These are phyloP conservation scores for Suricata suricatta DNA, from an alignment of 2,113 vertebrate genomes.

Conservation along the genomic window DNA sequence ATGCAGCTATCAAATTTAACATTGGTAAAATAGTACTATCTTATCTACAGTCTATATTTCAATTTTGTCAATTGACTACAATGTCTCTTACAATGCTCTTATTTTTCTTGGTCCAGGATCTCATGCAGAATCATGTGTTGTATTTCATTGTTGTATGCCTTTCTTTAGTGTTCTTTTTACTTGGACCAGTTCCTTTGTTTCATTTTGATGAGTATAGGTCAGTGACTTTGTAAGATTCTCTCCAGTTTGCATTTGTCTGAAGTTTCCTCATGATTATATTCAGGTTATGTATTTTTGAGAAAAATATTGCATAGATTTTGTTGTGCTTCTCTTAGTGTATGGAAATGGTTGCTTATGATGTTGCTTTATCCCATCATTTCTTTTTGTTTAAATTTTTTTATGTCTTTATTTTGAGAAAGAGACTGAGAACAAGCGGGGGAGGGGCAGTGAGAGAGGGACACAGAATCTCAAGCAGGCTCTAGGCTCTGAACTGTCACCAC, in stretches of 20 bases:
- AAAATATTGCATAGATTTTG: neutral
- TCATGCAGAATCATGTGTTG: neutral
- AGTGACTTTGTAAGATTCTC: neutral
- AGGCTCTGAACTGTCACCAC: too few relatives aligned
- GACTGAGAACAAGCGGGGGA: too few relatives aligned
- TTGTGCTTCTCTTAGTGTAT: neutral
- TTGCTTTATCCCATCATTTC: neutral
- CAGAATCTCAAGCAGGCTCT: too few relatives aligned
- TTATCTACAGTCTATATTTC: neutral
- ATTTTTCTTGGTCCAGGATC: neutral
- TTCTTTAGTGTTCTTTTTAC: neutral
- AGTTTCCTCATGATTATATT: neutral
- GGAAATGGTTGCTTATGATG: neutral
- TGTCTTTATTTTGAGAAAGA: too few relatives aligned
- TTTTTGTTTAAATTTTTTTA: neutral
- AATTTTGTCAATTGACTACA: neutral
- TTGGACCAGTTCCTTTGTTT: neutral
- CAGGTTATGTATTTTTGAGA: neutral
- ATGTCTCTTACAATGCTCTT: neutral
- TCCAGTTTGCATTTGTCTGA: neutral
- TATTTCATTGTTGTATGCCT: neutral
- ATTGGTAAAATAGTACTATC: neutral
- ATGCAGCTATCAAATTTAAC: neutral
- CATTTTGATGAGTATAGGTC: neutral
- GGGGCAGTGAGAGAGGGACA: too few relatives aligned